A percentile compares a stretch with the other conserved stretches of the same genome.
Conservation (phyloP, 2,797 vertebrate species). For the Enteromius paludinosus region DNA sequence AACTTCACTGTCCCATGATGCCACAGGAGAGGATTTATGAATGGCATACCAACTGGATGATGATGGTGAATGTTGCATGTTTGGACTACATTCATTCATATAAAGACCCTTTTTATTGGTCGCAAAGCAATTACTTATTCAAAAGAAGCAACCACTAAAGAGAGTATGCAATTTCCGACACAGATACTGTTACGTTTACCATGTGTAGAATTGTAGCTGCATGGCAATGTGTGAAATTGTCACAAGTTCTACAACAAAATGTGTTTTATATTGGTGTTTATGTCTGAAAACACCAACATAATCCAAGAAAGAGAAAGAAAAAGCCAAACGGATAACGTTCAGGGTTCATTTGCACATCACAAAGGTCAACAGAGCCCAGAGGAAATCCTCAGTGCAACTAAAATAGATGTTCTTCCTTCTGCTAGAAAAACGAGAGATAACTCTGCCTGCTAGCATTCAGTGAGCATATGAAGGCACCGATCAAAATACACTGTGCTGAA, state of each 20-base stretch:
- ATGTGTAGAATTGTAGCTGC: background rate
- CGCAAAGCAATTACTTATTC: background rate
- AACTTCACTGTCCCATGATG: background rate
- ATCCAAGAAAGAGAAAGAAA: slow-evolving; percentile 14
- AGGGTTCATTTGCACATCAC: slow-evolving; percentile 32
- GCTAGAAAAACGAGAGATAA: slow-evolving; percentile 39
- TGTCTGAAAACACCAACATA: slow-evolving; percentile 16
- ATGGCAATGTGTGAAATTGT: background rate
- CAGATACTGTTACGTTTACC: slow-evolving; percentile 1
- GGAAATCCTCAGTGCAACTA: slow-evolving; percentile 24
- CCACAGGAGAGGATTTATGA: background rate
- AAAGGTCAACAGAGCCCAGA: slow-evolving; percentile 18
- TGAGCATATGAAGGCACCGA: slow-evolving; percentile 36
- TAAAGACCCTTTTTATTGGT: background rate
- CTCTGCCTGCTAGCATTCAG: slow-evolving; percentile 15
- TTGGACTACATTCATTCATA: background rate
- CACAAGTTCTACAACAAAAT: background rate
- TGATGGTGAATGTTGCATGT: background rate
- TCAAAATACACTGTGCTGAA: slow-evolving; percentile 4
- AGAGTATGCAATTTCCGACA: background rate
- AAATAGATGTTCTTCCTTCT: slow-evolving; percentile 49
- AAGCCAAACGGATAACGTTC: background rate
- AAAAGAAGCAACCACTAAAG: background rate
- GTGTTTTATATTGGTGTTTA: slow-evolving; percentile 1
- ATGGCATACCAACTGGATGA: background rate